Evolutionary conservation across 2,113 vertebrate genomes (phyloP), one percentile per base, ranked within the genome.

Genomic region (Saccopteryx bilineata): DNA sequence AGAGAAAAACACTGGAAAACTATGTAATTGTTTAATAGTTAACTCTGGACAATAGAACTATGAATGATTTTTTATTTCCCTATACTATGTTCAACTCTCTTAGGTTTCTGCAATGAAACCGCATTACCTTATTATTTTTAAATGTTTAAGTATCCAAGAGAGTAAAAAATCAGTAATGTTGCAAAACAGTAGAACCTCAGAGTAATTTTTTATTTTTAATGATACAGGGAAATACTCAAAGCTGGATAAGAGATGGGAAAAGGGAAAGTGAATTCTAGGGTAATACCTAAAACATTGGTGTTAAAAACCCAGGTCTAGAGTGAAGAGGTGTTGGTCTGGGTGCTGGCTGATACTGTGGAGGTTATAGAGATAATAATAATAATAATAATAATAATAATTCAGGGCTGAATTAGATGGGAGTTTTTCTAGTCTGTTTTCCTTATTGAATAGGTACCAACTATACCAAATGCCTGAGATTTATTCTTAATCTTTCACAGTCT

Each of bases 101-200:
- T 80, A 74, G 19, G 26, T 75, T 80, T 91, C 60, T 71, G 26
- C 9, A 81, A 66, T 26, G 9, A 92, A 95, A 72, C 1, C 12
- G 19, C 18, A 75, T 33, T 63, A 66, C 10, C 5, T 72, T 65
- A 68, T 76, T 81, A 92, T 48, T 92, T 95, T 21, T 50, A 96
- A 78, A 69, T 91, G 33, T n/a, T 82, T 83, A 80, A 52, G 13
- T 75, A 75, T 8, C 1, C 31, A 90, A 52, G 54, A 63, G 15
- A 80, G 31, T 72, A 87, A 71, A 61, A 86, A 39, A 14, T 54
- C 19, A 71, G 24, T 68, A 14, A 61, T 28, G 79, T 2, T 75
- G 48, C 17, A 65, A 81, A 91, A 92, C 90, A 90, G 74, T 21
- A 74, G 21, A 89, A 58, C 28, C 7, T n/a, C 33, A 1, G 33